Evolutionary conservation across 2,797 vertebrate genomes (phyloP), one percentile per base, ranked within the genome.

Genomic region (Bradypodion pumilum): DNA sequence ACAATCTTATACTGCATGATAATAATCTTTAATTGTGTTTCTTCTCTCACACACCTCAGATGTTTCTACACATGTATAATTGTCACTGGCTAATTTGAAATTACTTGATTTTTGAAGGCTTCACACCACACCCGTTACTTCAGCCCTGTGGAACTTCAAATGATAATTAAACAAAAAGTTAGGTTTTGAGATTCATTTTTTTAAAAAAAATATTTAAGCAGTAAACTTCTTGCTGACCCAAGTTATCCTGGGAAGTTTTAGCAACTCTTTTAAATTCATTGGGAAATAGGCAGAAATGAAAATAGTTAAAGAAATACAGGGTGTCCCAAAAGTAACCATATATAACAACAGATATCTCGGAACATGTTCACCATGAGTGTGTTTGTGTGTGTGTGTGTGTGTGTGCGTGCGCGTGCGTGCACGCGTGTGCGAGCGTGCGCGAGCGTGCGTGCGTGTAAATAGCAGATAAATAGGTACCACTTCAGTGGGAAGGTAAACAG

Each of bases 1-100:
- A 91, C 89, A 91, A 89, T 87, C 86, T 90, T 92, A 85, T 89
- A 83, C 88, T 87, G 87, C 90, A 89, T 68, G 12, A 89, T 93
- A 94, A 94, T 93, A 87, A 84, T 80, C 80, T 88, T 91, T 90
- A 91, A 92, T 91, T 89, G 93, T 89, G 88, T 92, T 89, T 91
- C 86, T 87, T 89, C 87, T 84, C 88, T 81, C 60, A 89, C 82
- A 85, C 89, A 80, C 78, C 92, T 16, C 40, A 32, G 52, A 87
- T 49, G 0, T 89, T 77, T 90, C 85, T 92, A 89, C 87, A 88
- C 87, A 0, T 89, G 90, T 86, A 25, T 92, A 94, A 94, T 92
- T 93, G 63, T 87, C 75, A 87, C 84, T 19, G 80, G 85, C 83
- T 92, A 92, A 92, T 93, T 92, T 88, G 70, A 88, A 92, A 79